phyloP scores from a whole-genome alignment of 2,888 invertebrate species.

The Priocnemis perturbator region DNA sequence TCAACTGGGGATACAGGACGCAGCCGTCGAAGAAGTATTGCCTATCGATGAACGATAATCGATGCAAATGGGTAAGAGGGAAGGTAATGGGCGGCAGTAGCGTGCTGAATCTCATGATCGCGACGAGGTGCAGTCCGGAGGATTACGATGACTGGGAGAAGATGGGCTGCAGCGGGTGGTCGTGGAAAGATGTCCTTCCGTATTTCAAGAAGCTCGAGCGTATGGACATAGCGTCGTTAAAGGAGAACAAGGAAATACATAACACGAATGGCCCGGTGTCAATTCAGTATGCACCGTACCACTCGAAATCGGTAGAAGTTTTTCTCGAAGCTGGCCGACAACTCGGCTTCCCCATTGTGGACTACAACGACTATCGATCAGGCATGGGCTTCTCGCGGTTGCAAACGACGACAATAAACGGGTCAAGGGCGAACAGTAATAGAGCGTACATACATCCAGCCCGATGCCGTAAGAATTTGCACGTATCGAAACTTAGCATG shows the following conservation, averaged over 20 bases:
- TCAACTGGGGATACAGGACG: constrained; percentile 90
- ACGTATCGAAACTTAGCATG: constrained; percentile 79
- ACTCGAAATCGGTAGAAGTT: constrained; percentile 78
- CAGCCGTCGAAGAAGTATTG: constrained; percentile 85
- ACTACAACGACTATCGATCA: constrained; percentile 81
- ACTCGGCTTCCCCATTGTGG: constrained; percentile 78
- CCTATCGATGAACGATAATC: constrained; percentile 75
- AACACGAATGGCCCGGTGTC: constrained; percentile 78
- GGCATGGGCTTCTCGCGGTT: constrained; percentile 79
- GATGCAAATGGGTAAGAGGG: constrained; percentile 77
- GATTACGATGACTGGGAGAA: constrained; percentile 88
- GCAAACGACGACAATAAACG: constrained; percentile 81
- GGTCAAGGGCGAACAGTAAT: constrained; percentile 77
- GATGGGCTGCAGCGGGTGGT: constrained; percentile 85
- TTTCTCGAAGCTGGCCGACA: constrained; percentile 81
- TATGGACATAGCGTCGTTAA: constrained; percentile 76
- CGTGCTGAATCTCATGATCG: constrained; percentile 89
- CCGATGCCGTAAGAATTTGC: constrained; percentile 80
- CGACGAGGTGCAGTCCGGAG: constrained; percentile 82
- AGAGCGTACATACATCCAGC: constrained; percentile 78
- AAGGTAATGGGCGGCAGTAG: constrained; percentile 82
- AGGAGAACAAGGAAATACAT: constrained; percentile 76
- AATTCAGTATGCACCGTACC: constrained; percentile 77
- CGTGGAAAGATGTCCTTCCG: constrained; percentile 75
- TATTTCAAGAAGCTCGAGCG: constrained; percentile 81